These are phyloP conservation scores for Catostomus latipinnis DNA, from an alignment of 2,797 vertebrate species.

Conservation along the genomic window DNA sequence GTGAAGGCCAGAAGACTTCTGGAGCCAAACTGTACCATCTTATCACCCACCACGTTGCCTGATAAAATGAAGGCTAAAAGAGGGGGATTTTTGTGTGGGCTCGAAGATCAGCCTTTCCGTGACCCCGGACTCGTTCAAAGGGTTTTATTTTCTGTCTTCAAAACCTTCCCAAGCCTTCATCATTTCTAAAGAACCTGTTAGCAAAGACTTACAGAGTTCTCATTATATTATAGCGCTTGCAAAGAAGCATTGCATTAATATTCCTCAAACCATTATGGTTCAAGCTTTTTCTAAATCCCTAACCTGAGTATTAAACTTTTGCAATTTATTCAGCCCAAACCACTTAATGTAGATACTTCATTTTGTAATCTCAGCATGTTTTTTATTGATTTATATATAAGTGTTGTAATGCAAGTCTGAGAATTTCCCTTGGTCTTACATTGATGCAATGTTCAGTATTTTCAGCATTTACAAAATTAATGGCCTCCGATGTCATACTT, in stretches of 20 bases:
- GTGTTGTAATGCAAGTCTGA: neutral
- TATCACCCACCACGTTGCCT: conserved; percentile 48
- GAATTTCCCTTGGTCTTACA: neutral
- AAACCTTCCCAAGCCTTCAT: conserved; percentile 30
- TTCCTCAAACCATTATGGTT: too few species aligned
- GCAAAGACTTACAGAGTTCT: neutral
- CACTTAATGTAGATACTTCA: neutral
- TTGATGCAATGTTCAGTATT: neutral
- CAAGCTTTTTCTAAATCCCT: neutral
- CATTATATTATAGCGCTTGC: neutral
- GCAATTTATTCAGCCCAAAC: neutral
- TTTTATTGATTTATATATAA: neutral
- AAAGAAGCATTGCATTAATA: too few species aligned
- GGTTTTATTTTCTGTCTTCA: conserved; percentile 11
- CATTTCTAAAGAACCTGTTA: conserved; percentile 35
- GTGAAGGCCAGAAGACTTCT: conserved; percentile 29
- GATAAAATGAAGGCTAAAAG: conserved; percentile 48
- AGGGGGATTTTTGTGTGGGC: conserved; percentile 40
- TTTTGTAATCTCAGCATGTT: too few species aligned
- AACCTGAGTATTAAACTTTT: neutral
- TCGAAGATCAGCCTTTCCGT: conserved; percentile 31
- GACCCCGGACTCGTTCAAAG: conserved; percentile 30
- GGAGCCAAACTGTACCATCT: conserved; percentile 34
- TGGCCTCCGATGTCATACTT: neutral
- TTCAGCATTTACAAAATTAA: neutral